phyloP scores from a whole-genome alignment of 2,888 invertebrate species.

The Stictocephala bisonia region DNA sequence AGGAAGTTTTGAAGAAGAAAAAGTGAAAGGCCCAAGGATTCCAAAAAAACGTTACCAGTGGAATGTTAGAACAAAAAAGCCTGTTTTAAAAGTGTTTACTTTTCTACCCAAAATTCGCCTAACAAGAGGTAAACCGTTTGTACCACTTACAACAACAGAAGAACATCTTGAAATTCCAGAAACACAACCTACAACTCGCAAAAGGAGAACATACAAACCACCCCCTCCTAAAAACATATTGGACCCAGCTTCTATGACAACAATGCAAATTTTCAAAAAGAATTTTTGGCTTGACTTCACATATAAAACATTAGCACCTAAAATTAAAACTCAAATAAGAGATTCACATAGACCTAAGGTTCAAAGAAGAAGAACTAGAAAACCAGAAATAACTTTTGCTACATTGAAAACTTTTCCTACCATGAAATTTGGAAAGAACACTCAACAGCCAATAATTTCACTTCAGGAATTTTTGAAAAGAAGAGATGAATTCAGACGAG shows the following conservation, averaged over 20 bases:
- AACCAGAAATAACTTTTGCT: slow-evolving; percentile 7
- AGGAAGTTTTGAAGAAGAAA: slow-evolving; percentile 3
- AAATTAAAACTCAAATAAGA: no score
- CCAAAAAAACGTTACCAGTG: background rate
- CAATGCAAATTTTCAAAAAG: background rate
- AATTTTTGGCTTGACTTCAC: slow-evolving; percentile 21
- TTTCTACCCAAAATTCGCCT: slow-evolving; percentile 15
- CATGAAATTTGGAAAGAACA: slow-evolving; percentile 22
- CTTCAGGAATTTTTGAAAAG: slow-evolving; percentile 25
- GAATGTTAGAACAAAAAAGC: slow-evolving; percentile 12
- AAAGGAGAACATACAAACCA: background rate
- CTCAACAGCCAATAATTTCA: slow-evolving; percentile 22
- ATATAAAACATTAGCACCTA: background rate
- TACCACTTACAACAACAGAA: slow-evolving; percentile 9
- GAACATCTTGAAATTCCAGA: background rate
- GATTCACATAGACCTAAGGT: background rate
- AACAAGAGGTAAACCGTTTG: slow-evolving; percentile 5
- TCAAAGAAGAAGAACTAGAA: background rate
- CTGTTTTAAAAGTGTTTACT: background rate
- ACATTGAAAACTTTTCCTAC: background rate
- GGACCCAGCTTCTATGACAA: background rate
- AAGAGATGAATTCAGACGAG: slow-evolving; percentile 12
- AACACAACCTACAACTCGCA: background rate
- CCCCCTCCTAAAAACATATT: background rate
- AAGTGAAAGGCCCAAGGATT: background rate